Base-by-base conservation (phyloP, 2,888 invertebrate species). In the Steinernema carpocapsae region DNA sequence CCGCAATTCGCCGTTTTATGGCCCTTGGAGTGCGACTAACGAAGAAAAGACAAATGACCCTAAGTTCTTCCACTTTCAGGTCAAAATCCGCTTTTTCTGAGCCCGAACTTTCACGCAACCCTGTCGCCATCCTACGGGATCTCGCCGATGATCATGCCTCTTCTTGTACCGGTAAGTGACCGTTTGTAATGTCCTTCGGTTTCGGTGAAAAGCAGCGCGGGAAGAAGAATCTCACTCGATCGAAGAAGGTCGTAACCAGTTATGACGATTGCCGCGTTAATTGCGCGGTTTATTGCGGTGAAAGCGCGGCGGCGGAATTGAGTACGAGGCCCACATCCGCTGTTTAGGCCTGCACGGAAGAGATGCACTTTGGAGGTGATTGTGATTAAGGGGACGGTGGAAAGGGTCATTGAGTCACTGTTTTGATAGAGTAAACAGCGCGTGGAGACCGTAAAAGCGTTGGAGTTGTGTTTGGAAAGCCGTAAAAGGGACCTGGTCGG, bases 191-290 rank as follows among this genome's bases (percentile, higher is more conserved):
- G n/a, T n/a, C n/a, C n/a, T 26, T 26, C 24, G 22, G 56, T 10
- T 12, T 6, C 26, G 56, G 26, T 12, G 24, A 19, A 10, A 17
- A 7, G 56, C 43, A 43, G 43, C 7, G 43, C 43, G 43, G 14
- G 14, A 14, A 43, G 43, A n/a, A n/a, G n/a, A n/a, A n/a, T n/a
- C n/a, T n/a, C n/a, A n/a, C n/a, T n/a, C n/a, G n/a, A n/a, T n/a
- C n/a, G n/a, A 43, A 43, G 43, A 43, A 43, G 14, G 56, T 56
- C 56, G 56, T 56, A 56, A 56, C 56, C 56, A 56, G 56, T 56
- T 56, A 56, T 56, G 56, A 56, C 56, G 56, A 56, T 56, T 26
- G 56, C 56, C 56, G 56, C 56, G 56, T 56, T 56, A 56, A 56
- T 56, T 56, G 56, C 56, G 26, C 56, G 56, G 6, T 56, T 56